A percentile compares a stretch with the other conserved stretches of the same genome.
phyloP scores from a whole-genome alignment of 1,140 invertebrate species.

The Metaphire vulgaris region DNA sequence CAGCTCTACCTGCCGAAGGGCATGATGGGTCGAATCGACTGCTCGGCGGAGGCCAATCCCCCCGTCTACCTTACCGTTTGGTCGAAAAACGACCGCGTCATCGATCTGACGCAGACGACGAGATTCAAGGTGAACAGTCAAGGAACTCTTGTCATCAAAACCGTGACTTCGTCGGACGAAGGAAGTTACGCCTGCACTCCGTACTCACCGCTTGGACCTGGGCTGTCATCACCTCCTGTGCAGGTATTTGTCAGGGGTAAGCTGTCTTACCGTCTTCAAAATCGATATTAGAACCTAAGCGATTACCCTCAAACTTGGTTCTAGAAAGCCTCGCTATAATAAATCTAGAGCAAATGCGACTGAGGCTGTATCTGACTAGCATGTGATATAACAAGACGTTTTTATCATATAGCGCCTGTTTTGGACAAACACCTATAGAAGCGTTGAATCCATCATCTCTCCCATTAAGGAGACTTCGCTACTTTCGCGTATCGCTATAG shows the following conservation, averaged over 20 bases:
- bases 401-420: too few relatives aligned
- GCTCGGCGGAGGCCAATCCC: conserved; percentile 92
- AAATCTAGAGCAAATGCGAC: too few relatives aligned
- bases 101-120: conserved; percentile 5
- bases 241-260: not conserved
- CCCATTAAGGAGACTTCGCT: too few relatives aligned
- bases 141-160: conserved; percentile 41
- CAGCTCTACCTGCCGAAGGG: conserved; percentile 67
- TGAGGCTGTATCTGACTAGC: too few relatives aligned
- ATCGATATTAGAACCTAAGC: too few relatives aligned
- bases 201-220: conserved; percentile 63
- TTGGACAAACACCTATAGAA: too few relatives aligned
- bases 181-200: conserved; percentile 87
- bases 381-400: too few relatives aligned
- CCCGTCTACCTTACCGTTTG: conserved; percentile 89
- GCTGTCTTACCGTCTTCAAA: too few relatives aligned
- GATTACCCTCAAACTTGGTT: too few relatives aligned
- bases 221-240: not conserved
- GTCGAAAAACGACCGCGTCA: conserved; percentile 51
- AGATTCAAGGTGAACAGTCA: conserved; percentile 17
- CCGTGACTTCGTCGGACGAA: conserved; percentile 57
- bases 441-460: too few relatives aligned
- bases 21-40: conserved; percentile 85
- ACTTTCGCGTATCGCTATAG: too few relatives aligned
- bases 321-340: too few relatives aligned